Evolutionary conservation across 92 coral and sea anemone genomes (phyloP).

Genomic region (Chrysogorgia sp.): DNA sequence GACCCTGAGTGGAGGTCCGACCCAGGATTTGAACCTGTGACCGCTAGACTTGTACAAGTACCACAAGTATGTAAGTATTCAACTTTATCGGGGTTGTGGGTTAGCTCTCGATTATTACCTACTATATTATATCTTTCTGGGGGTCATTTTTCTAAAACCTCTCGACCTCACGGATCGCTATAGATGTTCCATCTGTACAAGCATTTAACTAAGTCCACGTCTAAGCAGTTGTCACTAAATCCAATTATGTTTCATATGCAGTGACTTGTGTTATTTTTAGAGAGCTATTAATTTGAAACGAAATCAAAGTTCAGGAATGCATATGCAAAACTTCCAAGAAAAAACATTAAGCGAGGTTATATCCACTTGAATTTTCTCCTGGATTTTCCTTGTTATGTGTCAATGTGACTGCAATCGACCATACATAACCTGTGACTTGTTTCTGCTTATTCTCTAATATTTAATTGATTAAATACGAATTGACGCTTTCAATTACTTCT

Average conservation of each 20-base stretch:
- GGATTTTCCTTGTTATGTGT: too few relatives aligned
- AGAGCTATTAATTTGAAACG: too few relatives aligned
- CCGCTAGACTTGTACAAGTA: too few relatives aligned
- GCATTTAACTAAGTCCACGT: background rate
- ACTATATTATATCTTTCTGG: background rate
- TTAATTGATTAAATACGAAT: constrained; percentile 1
- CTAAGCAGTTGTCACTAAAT: background rate
- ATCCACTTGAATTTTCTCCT: too few relatives aligned
- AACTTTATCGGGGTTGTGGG: too few relatives aligned
- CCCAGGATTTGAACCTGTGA: too few relatives aligned
- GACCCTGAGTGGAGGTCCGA: too few relatives aligned
- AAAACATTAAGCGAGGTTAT: too few relatives aligned
- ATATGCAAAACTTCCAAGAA: too few relatives aligned
- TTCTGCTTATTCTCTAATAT: background rate
- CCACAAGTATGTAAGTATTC: too few relatives aligned
- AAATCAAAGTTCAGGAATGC: background rate
- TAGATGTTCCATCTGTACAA: background rate
- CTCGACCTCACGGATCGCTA: background rate
- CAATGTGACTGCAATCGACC: too few relatives aligned
- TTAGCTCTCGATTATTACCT: too few relatives aligned
- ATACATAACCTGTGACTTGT: background rate
- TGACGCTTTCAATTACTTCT: constrained; percentile 27
- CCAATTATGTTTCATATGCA: background rate
- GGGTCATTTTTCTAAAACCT: background rate
- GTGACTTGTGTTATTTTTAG: background rate